Evolutionary conservation across 1,140 invertebrate species (phyloP).

Genomic region (Coelopa frigida): DNA sequence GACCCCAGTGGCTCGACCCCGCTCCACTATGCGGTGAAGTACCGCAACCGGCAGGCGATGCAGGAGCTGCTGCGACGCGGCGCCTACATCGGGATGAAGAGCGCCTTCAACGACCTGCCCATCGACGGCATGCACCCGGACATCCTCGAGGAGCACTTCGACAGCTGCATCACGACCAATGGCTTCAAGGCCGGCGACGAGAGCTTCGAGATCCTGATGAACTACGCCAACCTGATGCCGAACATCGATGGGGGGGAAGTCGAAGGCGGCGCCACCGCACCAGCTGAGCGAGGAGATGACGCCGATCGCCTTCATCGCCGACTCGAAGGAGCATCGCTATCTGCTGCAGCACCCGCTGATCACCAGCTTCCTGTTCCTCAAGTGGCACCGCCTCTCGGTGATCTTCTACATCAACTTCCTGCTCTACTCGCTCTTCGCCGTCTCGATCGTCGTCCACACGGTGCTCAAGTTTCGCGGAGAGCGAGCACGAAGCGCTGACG

Average conservation of each 20-base stretch:
- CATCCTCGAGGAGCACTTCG: constrained; percentile 59
- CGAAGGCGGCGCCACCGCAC: constrained; percentile 45
- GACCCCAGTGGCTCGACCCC: constrained; percentile 69
- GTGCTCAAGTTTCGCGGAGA: constrained; percentile 50
- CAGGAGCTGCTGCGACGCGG: constrained; percentile 58
- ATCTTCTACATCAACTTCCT: constrained; percentile 64
- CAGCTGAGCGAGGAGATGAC: constrained; percentile 57
- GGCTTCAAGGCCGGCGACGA: constrained; percentile 54
- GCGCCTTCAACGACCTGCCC: constrained; percentile 59
- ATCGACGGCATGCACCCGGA: constrained; percentile 60
- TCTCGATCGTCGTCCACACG: constrained; percentile 59
- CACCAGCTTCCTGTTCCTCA: constrained; percentile 71
- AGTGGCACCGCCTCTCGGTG: constrained; percentile 69
- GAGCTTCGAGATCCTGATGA: constrained; percentile 60
- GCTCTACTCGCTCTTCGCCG: constrained; percentile 63
- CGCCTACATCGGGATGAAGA: constrained; percentile 62
- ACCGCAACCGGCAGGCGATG: constrained; percentile 53
- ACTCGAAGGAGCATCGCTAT: constrained; percentile 54
- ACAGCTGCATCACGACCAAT: constrained; percentile 60
- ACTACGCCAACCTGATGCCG: constrained; percentile 62
- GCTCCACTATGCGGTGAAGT: constrained; percentile 72
- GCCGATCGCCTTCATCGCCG: constrained; percentile 58
- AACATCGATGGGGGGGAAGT: neutral
- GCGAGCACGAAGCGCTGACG: constrained; percentile 42
- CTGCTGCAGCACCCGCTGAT: constrained; percentile 73